phyloP scores from a whole-genome alignment of 2,888 invertebrate species.

The Alloplasta piceator region DNA sequence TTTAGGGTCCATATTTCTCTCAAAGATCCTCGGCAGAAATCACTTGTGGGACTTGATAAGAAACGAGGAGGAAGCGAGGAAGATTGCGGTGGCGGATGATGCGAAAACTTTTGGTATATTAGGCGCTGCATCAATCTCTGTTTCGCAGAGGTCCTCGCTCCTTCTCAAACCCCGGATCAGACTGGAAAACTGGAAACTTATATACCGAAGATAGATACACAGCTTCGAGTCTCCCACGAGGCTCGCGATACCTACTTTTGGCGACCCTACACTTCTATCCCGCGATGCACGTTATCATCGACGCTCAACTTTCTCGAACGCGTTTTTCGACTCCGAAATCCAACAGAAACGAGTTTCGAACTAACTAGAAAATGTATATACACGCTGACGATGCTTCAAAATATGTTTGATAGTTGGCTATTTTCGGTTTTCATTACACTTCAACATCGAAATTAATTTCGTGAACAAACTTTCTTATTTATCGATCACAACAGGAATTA shows the following conservation, averaged over 20 bases:
- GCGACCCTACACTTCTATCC: slow-evolving; percentile 36
- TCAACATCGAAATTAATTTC: too few species aligned
- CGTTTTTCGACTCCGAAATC: slow-evolving; percentile 46
- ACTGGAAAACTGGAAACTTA: slow-evolving; percentile 68
- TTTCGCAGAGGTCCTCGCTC: slow-evolving; percentile 72
- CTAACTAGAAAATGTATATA: slow-evolving; percentile 39
- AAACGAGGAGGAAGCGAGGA: slow-evolving; percentile 76
- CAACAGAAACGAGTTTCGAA: slow-evolving; percentile 54
- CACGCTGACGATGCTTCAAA: slow-evolving; percentile 28
- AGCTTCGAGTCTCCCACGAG: slow-evolving; percentile 46
- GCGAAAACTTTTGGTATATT: slow-evolving; percentile 83
- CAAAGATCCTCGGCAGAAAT: slow-evolving; percentile 74
- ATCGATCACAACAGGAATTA: too few species aligned
- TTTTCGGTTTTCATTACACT: too few species aligned
- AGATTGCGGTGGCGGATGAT: slow-evolving; percentile 80
- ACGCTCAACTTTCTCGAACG: slow-evolving; percentile 58
- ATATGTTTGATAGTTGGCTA: slow-evolving; percentile 20
- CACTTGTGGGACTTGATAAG: slow-evolving; percentile 82
- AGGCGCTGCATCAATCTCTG: slow-evolving; percentile 81
- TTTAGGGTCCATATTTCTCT: too few species aligned
- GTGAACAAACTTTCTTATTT: too few species aligned
- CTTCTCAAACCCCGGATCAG: slow-evolving; percentile 29
- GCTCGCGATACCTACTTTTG: slow-evolving; percentile 44
- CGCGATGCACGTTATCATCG: slow-evolving; percentile 57
- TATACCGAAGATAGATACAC: slow-evolving; percentile 56